A percentile compares a stretch with the other conserved stretches of the same genome.
phyloP scores from a whole-genome alignment of 2,888 invertebrate genomes.

The Lasioglossum zephyrum region DNA sequence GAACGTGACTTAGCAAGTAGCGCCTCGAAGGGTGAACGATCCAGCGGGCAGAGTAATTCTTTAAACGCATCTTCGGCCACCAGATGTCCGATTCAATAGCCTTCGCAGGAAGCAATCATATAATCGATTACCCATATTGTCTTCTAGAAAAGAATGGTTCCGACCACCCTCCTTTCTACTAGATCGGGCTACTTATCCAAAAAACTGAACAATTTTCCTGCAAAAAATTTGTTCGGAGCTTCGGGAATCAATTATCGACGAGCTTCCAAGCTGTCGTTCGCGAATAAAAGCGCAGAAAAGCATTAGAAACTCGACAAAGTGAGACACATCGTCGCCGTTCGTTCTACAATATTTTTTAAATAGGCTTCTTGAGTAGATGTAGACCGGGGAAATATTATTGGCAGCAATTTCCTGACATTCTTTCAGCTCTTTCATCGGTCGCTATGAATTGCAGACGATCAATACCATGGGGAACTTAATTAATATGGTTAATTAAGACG shows the following conservation, averaged over 20 bases:
- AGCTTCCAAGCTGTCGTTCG: background rate
- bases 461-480: background rate
- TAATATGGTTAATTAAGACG: slow-evolving; percentile 14
- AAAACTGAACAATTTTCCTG: background rate
- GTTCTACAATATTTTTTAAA: background rate
- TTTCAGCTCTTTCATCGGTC: background rate
- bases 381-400: background rate
- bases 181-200: background rate
- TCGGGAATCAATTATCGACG: background rate
- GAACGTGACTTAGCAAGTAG: slow-evolving; percentile 66
- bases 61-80: slow-evolving; percentile 60
- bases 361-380: background rate
- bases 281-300: background rate
- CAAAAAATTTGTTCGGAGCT: background rate
- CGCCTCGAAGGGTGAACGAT: slow-evolving; percentile 40
- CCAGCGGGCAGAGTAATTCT: slow-evolving; percentile 61
- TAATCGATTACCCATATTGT: slow-evolving; percentile 42
- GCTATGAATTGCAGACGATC: background rate
- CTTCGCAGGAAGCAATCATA: slow-evolving; percentile 40
- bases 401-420: background rate
- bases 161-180: background rate
- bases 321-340: background rate
- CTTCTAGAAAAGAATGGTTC: background rate
- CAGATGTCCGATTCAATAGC: slow-evolving; percentile 65
- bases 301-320: background rate